Percentiles rank a stretch among this genome's conserved stretches.
phyloP scores from a whole-genome alignment of 2,113 vertebrate genomes.

The Symphodus melops region DNA sequence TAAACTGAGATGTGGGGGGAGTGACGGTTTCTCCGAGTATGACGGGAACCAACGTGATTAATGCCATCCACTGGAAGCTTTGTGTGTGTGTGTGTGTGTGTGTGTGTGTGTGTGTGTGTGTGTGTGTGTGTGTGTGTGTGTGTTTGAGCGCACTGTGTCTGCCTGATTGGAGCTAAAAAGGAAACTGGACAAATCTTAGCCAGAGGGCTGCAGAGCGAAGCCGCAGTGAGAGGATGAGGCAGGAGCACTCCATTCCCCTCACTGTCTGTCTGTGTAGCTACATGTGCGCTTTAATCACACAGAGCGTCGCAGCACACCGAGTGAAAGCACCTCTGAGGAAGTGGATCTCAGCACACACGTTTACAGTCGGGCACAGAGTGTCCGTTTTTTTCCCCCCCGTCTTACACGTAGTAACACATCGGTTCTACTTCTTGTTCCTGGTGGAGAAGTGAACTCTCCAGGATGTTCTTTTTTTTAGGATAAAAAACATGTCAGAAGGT shows the following conservation, averaged over 20 bases:
- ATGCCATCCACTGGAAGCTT: conserved; percentile 55
- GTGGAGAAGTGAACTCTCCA: background rate
- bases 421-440: background rate
- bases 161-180: conserved; percentile 74
- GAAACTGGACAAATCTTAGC: conserved; percentile 69
- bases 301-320: background rate
- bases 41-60: conserved; percentile 65
- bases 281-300: conserved; percentile 1
- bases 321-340: background rate
- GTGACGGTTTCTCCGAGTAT: conserved; percentile 38
- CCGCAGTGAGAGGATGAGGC: conserved; percentile 38
- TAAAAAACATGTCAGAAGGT: conserved; percentile 17
- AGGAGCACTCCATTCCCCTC: conserved; percentile 14
- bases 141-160: conserved; percentile 34
- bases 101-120: background rate
- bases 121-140: background rate
- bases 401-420: background rate
- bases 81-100: background rate
- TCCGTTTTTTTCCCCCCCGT: background rate
- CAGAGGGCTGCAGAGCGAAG: conserved; percentile 44
- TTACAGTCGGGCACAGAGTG: background rate
- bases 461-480: conserved; percentile 15
- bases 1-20: conserved; percentile 40
- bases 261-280: conserved; percentile 35
- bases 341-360: background rate